Percentiles rank a stretch among this genome's conserved stretches.
phyloP scores from a whole-genome alignment of 2,888 invertebrate species.

The Lamellibrachia columna region DNA sequence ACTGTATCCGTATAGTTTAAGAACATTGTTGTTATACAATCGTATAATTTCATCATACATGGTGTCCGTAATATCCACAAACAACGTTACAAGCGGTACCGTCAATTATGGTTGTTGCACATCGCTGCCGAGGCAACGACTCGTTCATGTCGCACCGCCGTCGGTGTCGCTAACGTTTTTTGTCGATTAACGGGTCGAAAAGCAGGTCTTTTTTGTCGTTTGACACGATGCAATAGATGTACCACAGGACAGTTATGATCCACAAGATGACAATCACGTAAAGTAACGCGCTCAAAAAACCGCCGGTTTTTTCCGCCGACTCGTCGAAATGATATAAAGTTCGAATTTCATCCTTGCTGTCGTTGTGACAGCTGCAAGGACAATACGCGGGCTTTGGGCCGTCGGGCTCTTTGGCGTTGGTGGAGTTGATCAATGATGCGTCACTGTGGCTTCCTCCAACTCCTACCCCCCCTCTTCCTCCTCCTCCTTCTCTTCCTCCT shows the following conservation, averaged over 20 bases:
- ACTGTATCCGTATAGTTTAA: background rate
- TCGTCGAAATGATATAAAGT: background rate
- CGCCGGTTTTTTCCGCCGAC: background rate
- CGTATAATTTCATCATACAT: background rate
- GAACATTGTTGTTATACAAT: background rate
- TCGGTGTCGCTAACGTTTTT: background rate
- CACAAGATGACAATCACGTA: background rate
- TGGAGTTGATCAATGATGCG: no score
- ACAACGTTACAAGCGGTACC: background rate
- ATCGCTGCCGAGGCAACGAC: background rate
- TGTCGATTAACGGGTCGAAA: background rate
- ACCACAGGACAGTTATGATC: background rate
- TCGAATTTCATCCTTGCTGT: background rate
- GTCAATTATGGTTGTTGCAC: background rate
- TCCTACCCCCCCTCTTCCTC: no score
- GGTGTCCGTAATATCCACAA: background rate
- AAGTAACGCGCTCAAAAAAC: background rate
- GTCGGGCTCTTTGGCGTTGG: background rate
- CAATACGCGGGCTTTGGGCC: background rate
- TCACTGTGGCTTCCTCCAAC: no score
- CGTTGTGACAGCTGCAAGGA: background rate
- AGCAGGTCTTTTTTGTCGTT: background rate
- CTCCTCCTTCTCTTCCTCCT: background rate
- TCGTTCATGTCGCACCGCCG: background rate
- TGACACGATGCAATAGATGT: background rate